Evolutionary conservation across 1,140 invertebrate genomes (phyloP).

Genomic region (Zaprionus capensis): DNA sequence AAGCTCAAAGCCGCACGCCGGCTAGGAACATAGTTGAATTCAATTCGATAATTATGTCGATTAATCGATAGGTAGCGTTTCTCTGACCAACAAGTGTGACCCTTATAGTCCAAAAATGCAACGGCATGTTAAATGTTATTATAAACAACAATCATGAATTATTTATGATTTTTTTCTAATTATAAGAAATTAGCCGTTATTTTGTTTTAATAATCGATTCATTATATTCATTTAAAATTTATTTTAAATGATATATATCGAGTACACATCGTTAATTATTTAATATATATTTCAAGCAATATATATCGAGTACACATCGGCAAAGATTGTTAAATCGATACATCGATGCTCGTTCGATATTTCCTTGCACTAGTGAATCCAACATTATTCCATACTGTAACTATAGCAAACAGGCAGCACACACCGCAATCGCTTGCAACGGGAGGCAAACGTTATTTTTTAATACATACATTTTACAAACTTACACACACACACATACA

Average conservation of each 20-base stretch:
- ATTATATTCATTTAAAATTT: neutral
- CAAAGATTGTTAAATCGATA: neutral
- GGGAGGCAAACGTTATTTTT: conserved; percentile 42
- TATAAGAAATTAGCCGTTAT: neutral
- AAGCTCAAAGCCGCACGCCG: conserved; percentile 4
- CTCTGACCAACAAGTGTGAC: neutral
- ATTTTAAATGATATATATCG: neutral
- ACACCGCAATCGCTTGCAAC: conserved; percentile 44
- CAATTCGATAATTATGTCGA: neutral
- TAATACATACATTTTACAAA: conserved; percentile 26
- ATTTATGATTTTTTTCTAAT: neutral
- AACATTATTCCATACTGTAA: conserved; percentile 36
- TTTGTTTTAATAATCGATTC: neutral
- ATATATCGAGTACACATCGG: neutral
- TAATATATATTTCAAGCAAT: neutral
- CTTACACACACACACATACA: conserved; percentile 2
- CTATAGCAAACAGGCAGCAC: conserved; percentile 42
- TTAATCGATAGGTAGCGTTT: conserved; percentile 1
- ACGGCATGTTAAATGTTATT: neutral
- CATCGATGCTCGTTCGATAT: neutral
- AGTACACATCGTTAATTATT: neutral
- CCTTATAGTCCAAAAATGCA: neutral
- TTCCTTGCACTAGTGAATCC: neutral
- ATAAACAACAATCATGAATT: neutral
- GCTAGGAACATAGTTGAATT: neutral